Evolutionary conservation across 1,140 invertebrate species (phyloP).

Genomic region (Doryteuthis pealeii): DNA sequence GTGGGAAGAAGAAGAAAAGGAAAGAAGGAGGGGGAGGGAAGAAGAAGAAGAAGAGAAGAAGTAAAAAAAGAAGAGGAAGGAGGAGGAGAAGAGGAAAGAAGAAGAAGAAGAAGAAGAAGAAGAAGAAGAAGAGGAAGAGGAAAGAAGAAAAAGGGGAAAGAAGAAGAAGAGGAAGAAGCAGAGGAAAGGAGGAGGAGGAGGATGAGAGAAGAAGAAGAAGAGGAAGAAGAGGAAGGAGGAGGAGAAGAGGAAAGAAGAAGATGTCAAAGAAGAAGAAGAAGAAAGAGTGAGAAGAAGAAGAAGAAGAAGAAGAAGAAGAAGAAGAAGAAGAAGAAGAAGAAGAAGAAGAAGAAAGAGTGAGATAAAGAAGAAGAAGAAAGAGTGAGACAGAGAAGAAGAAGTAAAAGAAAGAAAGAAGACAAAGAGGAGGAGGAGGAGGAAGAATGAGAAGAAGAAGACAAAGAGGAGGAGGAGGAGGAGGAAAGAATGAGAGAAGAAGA

Average conservation of each 20-base stretch:
- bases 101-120: constrained; percentile 2
- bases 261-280: no score
- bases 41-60: background rate
- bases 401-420: background rate
- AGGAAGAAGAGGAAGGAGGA: background rate
- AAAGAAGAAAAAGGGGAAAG: background rate
- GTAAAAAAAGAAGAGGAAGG: background rate
- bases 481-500: no score
- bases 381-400: background rate
- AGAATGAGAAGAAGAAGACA: no score
- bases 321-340: background rate
- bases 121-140: background rate
- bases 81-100: background rate
- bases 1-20: background rate
- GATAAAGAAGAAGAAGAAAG: background rate
- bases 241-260: background rate
- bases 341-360: background rate
- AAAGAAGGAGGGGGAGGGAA: background rate
- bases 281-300: no score
- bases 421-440: no score
- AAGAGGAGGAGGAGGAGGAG: no score
- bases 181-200: no score
- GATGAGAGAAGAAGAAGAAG: no score
- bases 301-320: background rate
- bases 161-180: no score